phyloP scores from a whole-genome alignment of 2,888 invertebrate species.

The Orthonevra nobilis region DNA sequence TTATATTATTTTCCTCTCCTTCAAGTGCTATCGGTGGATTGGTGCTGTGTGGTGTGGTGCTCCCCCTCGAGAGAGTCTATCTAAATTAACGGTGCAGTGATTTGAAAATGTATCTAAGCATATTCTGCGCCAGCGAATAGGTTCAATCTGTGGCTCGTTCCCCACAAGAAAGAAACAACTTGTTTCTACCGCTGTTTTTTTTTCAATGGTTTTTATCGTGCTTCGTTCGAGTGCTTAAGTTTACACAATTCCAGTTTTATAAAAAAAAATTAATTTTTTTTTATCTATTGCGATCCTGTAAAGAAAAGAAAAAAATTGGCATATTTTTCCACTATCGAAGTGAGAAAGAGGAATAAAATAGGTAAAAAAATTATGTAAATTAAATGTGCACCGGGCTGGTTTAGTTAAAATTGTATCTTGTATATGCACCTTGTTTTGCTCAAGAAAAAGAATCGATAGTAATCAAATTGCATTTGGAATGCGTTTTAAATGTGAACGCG shows the following conservation, averaged over 20 bases:
- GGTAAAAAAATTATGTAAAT: slow-evolving; percentile 70
- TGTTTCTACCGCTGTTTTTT: slow-evolving; percentile 51
- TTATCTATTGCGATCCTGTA: slow-evolving; percentile 34
- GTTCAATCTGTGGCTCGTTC: slow-evolving; percentile 30
- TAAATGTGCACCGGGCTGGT: slow-evolving; percentile 57
- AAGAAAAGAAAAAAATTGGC: slow-evolving; percentile 51
- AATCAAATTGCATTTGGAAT: slow-evolving; percentile 45
- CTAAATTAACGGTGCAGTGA: slow-evolving; percentile 67
- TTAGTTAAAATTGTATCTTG: slow-evolving; percentile 22
- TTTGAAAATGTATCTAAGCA: slow-evolving; percentile 54
- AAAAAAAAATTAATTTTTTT: too few species aligned
- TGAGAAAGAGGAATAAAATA: slow-evolving; percentile 48
- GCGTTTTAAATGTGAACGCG: slow-evolving; percentile 8
- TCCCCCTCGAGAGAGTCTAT: slow-evolving; percentile 61
- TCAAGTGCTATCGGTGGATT: too few species aligned
- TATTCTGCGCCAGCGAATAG: slow-evolving; percentile 51
- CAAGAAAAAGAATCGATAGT: slow-evolving; percentile 27
- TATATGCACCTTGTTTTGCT: slow-evolving; percentile 41
- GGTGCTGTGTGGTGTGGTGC: slow-evolving; percentile 44
- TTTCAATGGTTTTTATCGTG: slow-evolving; percentile 46
- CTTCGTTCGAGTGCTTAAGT: slow-evolving; percentile 57
- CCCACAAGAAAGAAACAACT: slow-evolving; percentile 62
- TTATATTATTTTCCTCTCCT: slow-evolving; percentile 40
- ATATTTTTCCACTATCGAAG: slow-evolving; percentile 8
- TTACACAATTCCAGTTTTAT: slow-evolving; percentile 64